Evolutionary conservation across 2,113 vertebrate genomes (phyloP).

Genomic region (Spermophilus dauricus): DNA sequence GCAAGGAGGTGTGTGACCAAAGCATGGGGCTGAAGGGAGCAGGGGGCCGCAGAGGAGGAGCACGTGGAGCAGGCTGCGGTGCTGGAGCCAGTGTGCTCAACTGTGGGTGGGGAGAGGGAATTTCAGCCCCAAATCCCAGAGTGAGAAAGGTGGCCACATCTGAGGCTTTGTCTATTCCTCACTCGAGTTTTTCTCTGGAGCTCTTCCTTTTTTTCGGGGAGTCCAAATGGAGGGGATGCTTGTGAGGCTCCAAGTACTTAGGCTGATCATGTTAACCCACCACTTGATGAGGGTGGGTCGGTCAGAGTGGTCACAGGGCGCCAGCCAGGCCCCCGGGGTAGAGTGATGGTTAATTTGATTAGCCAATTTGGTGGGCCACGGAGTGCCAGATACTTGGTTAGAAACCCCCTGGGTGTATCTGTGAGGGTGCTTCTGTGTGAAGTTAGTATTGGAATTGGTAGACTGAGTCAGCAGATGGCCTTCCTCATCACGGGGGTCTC

Average conservation of each 20-base stretch:
- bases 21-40: fast-evolving
- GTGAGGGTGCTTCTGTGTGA: not conserved
- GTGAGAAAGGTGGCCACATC: fast-evolving
- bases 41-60: not conserved
- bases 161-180: too few species aligned
- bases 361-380: not conserved
- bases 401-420: too few species aligned
- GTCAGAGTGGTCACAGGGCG: fast-evolving
- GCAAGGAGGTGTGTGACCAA: not conserved
- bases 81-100: too few species aligned
- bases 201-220: fast-evolving
- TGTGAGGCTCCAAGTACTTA: not conserved
- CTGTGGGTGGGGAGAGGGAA: not conserved
- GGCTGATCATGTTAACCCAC: not conserved
- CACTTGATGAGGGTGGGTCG: fast-evolving
- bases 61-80: fast-evolving
- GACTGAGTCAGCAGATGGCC: not conserved
- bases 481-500: not conserved
- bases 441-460: not conserved
- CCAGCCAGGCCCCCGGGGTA: not conserved
- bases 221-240: not conserved
- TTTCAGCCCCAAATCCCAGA: not conserved
- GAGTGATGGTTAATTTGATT: not conserved
- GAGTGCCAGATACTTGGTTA: not conserved
- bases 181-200: not conserved